A percentile compares a stretch with the other conserved stretches of the same genome.
Evolutionary conservation across 2,797 vertebrate genomes (phyloP).

Genomic region (Buphagus erythrorhynchus): DNA sequence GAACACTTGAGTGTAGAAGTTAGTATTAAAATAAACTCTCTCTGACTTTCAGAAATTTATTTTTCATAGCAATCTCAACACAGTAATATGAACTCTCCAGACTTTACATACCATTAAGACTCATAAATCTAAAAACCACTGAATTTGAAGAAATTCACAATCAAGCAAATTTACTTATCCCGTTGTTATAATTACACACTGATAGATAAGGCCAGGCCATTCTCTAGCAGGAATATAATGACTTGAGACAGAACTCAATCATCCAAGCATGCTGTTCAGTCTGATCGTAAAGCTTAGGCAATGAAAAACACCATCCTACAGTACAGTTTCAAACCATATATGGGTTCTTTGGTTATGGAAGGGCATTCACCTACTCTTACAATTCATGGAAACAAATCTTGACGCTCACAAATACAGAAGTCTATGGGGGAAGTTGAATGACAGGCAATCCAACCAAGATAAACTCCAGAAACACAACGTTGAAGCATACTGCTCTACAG

Average conservation of each 20-base stretch:
- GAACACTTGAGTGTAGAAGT: not conserved
- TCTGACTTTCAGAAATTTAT: not conserved
- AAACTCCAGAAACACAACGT: not conserved
- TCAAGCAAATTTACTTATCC: not conserved
- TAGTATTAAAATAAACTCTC: not conserved
- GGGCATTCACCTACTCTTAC: not conserved
- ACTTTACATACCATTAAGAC: not conserved
- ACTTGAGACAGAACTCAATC: not conserved
- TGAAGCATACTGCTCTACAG: not conserved
- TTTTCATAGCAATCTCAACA: not conserved
- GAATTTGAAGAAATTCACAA: not conserved
- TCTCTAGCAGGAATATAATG: not conserved
- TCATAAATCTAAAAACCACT: not conserved
- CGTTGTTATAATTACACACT: not conserved
- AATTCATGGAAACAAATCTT: not conserved
- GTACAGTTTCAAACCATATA: not conserved
- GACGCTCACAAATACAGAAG: not conserved
- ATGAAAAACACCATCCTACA: fast-evolving
- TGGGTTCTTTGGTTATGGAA: not conserved
- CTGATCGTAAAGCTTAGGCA: not conserved
- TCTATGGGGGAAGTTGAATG: not conserved
- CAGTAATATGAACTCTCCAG: not conserved
- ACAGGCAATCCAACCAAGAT: not conserved
- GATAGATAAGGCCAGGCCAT: not conserved
- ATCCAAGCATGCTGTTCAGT: not conserved